A percentile compares a stretch with the other conserved stretches of the same genome.
Evolutionary conservation across 2,888 invertebrate species (phyloP).

Genomic region (Mythimna loreyi): DNA sequence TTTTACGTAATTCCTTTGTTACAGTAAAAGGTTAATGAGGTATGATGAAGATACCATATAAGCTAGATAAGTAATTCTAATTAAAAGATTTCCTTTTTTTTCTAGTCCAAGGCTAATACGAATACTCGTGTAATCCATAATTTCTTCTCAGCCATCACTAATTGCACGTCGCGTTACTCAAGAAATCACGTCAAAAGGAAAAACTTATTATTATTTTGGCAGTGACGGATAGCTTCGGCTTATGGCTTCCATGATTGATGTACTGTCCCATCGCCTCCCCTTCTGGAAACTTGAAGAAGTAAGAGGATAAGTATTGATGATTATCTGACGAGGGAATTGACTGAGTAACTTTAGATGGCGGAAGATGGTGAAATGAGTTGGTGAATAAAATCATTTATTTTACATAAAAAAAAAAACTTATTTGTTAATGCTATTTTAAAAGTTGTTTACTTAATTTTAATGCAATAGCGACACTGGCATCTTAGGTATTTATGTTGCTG

Average conservation of each 20-base stretch:
- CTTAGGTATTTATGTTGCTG: too few relatives aligned
- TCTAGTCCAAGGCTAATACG: background rate
- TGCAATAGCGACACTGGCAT: too few relatives aligned
- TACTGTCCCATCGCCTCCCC: background rate
- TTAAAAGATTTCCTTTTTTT: background rate
- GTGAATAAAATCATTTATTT: too few relatives aligned
- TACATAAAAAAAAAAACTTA: too few relatives aligned
- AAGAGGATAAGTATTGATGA: constrained; percentile 31
- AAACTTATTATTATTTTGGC: constrained; percentile 60
- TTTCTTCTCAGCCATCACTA: constrained; percentile 40
- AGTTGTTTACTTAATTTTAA: too few relatives aligned
- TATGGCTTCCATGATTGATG: constrained; percentile 52
- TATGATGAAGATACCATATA: too few relatives aligned
- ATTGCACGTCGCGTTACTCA: constrained; percentile 39
- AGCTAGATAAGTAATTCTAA: background rate
- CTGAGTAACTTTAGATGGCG: background rate
- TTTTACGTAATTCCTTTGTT: too few relatives aligned
- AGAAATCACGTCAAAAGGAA: constrained; percentile 38
- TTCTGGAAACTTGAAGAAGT: constrained; percentile 19
- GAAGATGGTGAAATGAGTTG: too few relatives aligned
- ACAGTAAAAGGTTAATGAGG: too few relatives aligned
- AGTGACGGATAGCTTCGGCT: constrained; percentile 53
- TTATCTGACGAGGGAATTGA: constrained; percentile 8
- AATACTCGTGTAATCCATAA: background rate
- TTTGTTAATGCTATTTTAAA: too few relatives aligned